Evolutionary conservation across 2,888 invertebrate genomes (phyloP), one percentile per base, ranked within the genome.

Genomic region (Aphrophora alni): DNA sequence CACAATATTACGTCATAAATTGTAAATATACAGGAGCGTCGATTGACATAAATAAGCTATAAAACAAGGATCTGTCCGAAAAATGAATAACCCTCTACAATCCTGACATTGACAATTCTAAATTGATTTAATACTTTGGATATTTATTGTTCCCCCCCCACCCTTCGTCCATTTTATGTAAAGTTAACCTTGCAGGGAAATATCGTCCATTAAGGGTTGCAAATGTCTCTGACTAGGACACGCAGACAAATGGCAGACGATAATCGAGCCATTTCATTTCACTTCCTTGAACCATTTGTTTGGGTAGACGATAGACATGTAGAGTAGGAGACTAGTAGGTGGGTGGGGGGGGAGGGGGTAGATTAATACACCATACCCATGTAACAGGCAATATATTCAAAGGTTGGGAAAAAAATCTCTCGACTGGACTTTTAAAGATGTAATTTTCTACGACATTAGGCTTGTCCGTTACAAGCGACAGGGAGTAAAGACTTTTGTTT

Each of bases 101-200:
- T 59, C 59, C 59, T 59, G 59, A 59, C 59, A 59, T 59, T 59
- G 59, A 59, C 59, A 59, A 59, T 59, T 59, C 59, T 21, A 59
- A 59, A 59, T 59, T 59, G 59, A 59, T 59, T 59, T 59, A 59
- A 59, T 59, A 59, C 59, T 59, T 59, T 59, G n/a, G n/a, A n/a
- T n/a, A 59, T 59, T 59, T 59, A 59, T 59, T 59, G 14, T 21
- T 21, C 59, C 21, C 59, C 33, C 33, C 33, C 21, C 59, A n/a
- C n/a, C 59, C 59, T 3, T 1, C 21, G 33, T 33, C 33, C 33
- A 33, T 33, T 14, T 21, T 21, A 5, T 59, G 59, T n/a, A 59
- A 59, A 59, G 59, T 59, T 59, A 59, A 59, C 59, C 59, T 59
- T 59, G 59, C 59, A 59, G 59, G 59, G 59, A 59, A 59, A 59